phyloP scores from a whole-genome alignment of 2,888 invertebrate genomes.

The Panopea generosa region DNA sequence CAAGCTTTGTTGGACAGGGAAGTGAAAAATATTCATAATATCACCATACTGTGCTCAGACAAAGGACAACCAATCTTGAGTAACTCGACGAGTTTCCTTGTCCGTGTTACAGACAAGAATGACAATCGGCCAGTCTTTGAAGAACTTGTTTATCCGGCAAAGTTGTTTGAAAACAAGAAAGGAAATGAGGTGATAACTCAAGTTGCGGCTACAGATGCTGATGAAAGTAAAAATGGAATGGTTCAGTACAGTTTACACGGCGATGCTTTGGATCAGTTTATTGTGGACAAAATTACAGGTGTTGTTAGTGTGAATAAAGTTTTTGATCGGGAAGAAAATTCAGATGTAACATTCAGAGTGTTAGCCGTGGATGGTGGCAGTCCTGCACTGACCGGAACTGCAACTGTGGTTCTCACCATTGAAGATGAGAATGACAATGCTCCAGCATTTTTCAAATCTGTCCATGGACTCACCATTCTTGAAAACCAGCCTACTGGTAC shows the following conservation, averaged over 20 bases:
- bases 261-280: constrained; percentile 58
- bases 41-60: constrained; percentile 87
- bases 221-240: constrained; percentile 64
- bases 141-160: constrained; percentile 60
- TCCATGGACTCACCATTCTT: constrained; percentile 47
- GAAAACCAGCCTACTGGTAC: constrained; percentile 60
- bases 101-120: constrained; percentile 92
- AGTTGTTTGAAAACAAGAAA: constrained; percentile 69
- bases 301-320: constrained; percentile 63
- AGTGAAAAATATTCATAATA: constrained; percentile 64
- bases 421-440: constrained; percentile 65
- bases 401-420: constrained; percentile 59
- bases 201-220: constrained; percentile 92
- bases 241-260: constrained; percentile 61
- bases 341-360: constrained; percentile 64
- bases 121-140: constrained; percentile 96
- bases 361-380: constrained; percentile 67
- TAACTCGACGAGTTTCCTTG: constrained; percentile 70
- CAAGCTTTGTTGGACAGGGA: constrained; percentile 86
- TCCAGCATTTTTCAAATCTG: constrained; percentile 61
- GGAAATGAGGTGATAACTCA: constrained; percentile 89
- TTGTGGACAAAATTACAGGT: constrained; percentile 69
- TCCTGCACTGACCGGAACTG: constrained; percentile 64
- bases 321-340: constrained; percentile 70
- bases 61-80: constrained; percentile 85